A percentile compares a stretch with the other conserved stretches of the same genome.
phyloP scores from a whole-genome alignment of 2,888 invertebrate genomes.

The Drosophila antonietae region DNA sequence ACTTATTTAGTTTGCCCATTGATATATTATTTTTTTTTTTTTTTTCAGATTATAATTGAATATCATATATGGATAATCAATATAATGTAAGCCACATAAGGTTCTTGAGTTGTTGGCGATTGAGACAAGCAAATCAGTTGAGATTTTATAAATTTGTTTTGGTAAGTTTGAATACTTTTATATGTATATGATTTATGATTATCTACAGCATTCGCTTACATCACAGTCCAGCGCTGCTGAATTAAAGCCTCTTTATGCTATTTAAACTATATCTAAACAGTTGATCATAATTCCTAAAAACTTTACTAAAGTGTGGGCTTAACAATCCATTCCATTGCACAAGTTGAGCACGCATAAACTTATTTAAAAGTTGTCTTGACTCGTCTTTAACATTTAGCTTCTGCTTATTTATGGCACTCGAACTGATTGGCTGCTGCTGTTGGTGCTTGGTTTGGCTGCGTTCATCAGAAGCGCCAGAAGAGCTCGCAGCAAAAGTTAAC shows the following conservation, averaged over 20 bases:
- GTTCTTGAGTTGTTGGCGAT: no score
- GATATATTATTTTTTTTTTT: no score
- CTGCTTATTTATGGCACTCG: conserved; percentile 54
- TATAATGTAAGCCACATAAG: no score
- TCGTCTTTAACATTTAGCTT: conserved; percentile 31
- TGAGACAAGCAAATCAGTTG: no score
- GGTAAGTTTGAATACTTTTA: no score
- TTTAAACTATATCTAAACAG: not conserved
- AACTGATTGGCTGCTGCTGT: conserved; percentile 45
- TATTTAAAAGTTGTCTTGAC: conserved; percentile 23
- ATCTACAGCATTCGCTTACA: not conserved
- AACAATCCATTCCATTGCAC: not conserved
- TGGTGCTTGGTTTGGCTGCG: conserved; percentile 2
- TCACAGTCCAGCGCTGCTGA: not conserved
- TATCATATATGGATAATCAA: no score
- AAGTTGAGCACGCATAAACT: conserved; percentile 34
- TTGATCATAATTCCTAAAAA: not conserved
- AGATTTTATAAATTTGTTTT: no score
- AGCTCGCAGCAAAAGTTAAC: conserved; percentile 81
- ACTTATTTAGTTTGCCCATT: no score
- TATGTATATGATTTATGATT: no score
- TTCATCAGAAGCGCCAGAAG: conserved; percentile 59
- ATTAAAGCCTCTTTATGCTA: not conserved
- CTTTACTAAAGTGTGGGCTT: not conserved
- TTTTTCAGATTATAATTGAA: no score